Percentiles rank a stretch among this genome's conserved stretches.
phyloP scores from a whole-genome alignment of 2,888 invertebrate species.

The Erebia aethiops region DNA sequence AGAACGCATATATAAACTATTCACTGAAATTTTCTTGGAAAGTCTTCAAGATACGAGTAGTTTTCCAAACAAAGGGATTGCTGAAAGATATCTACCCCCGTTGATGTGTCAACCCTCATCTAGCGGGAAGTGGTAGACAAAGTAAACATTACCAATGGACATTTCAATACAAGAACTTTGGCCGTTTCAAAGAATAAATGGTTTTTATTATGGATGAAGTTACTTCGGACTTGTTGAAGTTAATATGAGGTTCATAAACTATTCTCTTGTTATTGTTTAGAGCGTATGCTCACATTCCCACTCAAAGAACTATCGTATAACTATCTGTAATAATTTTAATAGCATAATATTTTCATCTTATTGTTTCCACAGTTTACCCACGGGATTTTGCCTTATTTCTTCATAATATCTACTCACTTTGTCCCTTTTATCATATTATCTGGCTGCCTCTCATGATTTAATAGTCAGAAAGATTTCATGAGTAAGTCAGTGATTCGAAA shows the following conservation, averaged over 20 bases:
- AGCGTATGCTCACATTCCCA: not conserved
- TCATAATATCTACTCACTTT: too few relatives aligned
- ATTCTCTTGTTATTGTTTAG: not conserved
- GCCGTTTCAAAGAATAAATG: conserved; percentile 18
- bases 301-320: too few relatives aligned
- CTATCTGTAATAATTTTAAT: not conserved
- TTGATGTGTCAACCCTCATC: conserved; percentile 44
- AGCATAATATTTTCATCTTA: not conserved
- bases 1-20: not conserved
- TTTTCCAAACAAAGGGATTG: conserved; percentile 29
- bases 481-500: too few relatives aligned
- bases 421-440: too few relatives aligned
- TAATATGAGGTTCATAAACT: conserved; percentile 7
- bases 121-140: conserved; percentile 21
- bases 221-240: conserved; percentile 6
- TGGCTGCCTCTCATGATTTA: too few relatives aligned
- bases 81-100: conserved; percentile 36
- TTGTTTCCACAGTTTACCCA: not conserved
- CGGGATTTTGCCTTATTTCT: not conserved
- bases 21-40: not conserved
- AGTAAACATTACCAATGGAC: conserved; percentile 34
- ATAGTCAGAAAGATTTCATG: too few relatives aligned
- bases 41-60: conserved; percentile 10
- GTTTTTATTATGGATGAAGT: conserved; percentile 21
- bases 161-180: conserved; percentile 33